These are phyloP conservation scores for Ictalurus punctatus DNA, from an alignment of 2,113 vertebrate species.

Conservation along the genomic window DNA sequence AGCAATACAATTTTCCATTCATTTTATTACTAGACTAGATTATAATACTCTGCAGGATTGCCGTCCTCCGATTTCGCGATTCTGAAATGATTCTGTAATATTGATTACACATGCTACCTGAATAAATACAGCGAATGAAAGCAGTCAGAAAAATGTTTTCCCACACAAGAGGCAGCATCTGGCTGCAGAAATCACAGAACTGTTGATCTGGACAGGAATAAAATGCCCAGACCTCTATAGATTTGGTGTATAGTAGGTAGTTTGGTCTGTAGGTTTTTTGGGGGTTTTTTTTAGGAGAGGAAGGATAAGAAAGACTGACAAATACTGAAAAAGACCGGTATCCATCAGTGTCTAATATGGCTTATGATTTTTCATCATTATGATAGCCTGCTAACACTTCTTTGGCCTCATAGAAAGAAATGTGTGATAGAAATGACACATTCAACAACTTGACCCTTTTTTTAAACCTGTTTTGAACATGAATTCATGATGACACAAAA, in stretches of 20 bases:
- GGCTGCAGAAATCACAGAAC: neutral
- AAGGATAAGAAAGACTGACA: neutral
- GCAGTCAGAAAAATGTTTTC: neutral
- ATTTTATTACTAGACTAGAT: neutral
- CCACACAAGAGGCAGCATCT: neutral
- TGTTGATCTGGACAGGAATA: neutral
- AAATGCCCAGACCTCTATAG: neutral
- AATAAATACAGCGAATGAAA: neutral
- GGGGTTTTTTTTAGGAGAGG: neutral
- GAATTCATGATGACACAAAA: neutral
- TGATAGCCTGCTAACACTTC: neutral
- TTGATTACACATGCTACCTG: neutral
- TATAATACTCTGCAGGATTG: neutral
- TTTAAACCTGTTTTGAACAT: neutral
- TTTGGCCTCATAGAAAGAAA: neutral
- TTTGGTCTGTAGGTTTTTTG: neutral
- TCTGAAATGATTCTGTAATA: neutral
- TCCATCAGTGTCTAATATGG: neutral
- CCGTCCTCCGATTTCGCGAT: fast-evolving
- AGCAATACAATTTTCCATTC: neutral
- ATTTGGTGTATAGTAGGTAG: neutral
- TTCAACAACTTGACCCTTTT: neutral
- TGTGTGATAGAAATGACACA: neutral
- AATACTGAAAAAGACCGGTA: neutral
- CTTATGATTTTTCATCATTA: neutral